Conservation (phyloP, 2,113 vertebrate genomes). For the Phaethon lepturus region DNA sequence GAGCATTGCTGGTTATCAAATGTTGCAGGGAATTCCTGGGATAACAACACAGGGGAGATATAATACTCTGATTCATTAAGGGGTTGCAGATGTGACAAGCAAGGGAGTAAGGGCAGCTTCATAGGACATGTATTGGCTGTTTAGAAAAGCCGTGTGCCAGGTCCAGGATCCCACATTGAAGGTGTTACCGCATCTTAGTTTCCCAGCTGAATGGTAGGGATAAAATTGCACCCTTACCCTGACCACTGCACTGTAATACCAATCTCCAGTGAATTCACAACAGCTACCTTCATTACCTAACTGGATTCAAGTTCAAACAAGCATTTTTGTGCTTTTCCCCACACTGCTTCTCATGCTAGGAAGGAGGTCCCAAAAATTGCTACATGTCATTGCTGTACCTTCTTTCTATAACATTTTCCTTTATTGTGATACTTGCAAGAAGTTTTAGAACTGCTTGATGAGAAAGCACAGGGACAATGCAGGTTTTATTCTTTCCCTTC, state of each 20-base stretch:
- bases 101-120: not conserved
- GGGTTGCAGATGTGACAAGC: not conserved
- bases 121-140: not conserved
- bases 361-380: not conserved
- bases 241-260: not conserved
- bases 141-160: not conserved
- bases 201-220: not conserved
- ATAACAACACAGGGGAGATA: not conserved
- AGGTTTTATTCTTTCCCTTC: not conserved
- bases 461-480: not conserved
- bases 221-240: not conserved
- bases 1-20: not conserved
- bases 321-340: not conserved
- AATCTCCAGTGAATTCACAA: not conserved
- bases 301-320: not conserved
- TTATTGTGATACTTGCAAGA: not conserved
- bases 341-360: not conserved
- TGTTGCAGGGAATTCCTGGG: not conserved
- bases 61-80: not conserved
- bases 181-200: not conserved
- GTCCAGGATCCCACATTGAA: not conserved
- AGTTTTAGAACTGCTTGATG: not conserved
- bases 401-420: not conserved
- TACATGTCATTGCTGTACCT: not conserved
- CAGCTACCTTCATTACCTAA: not conserved